Conservation (phyloP, 2,797 vertebrate species). For the Sebastes jordani region DNA sequence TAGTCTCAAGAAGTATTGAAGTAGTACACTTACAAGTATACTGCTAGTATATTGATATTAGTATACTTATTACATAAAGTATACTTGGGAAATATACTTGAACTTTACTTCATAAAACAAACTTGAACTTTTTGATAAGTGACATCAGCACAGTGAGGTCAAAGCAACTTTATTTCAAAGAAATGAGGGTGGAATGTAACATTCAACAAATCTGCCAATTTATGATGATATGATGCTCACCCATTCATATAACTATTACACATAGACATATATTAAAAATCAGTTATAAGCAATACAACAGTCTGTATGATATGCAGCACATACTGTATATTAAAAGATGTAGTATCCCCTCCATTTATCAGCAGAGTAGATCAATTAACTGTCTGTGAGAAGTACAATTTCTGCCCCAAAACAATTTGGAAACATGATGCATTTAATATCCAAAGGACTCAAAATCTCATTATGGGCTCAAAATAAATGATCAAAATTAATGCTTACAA, state of each 20-base stretch:
- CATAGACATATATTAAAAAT: not conserved
- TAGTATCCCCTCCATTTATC: not conserved
- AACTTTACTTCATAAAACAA: too few relatives aligned
- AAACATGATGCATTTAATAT: not conserved
- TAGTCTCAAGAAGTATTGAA: too few relatives aligned
- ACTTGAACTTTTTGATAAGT: too few relatives aligned
- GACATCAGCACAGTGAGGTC: not conserved
- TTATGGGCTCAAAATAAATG: slow-evolving; percentile 12
- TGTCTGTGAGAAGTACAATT: not conserved
- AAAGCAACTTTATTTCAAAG: slow-evolving; percentile 56
- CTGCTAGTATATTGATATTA: too few relatives aligned
- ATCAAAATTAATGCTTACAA: slow-evolving; percentile 36
- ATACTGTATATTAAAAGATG: not conserved
- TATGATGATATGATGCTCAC: not conserved
- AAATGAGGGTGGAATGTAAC: slow-evolving; percentile 1
- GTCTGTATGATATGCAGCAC: slow-evolving; percentile 15
- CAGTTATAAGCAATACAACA: not conserved
- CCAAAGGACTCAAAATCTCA: slow-evolving; percentile 25
- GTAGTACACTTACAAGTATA: too few relatives aligned
- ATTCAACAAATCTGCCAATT: not conserved
- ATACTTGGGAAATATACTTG: too few relatives aligned
- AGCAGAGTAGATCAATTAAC: not conserved
- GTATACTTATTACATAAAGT: too few relatives aligned
- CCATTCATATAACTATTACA: slow-evolving; percentile 10
- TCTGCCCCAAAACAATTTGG: not conserved